Evolutionary conservation across 2,113 vertebrate species (phyloP), one percentile per base, ranked within the genome.

Genomic region (Megaceryle maxima): DNA sequence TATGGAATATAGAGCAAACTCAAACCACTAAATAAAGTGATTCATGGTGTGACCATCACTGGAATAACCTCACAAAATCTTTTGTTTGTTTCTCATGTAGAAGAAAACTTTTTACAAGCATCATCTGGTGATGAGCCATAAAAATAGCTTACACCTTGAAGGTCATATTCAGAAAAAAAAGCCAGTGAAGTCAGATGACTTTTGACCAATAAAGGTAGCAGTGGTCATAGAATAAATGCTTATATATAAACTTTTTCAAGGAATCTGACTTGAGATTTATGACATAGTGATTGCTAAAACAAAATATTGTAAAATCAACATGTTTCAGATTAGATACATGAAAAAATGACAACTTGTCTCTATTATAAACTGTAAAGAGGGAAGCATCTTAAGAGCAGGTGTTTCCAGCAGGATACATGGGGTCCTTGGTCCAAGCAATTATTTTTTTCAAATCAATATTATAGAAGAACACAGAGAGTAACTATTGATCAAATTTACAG

Each of bases 341-440:
- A 84, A 59, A 66, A 83, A 56, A 19, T 28, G 18, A 51, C 15
- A 5, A 51, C 3, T 43, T 77, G 6, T 20, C 35, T 69, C 55
- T 60, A 14, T 25, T 80, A 80, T 31, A 26, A 50, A 31, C 10
- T 82, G 21, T 41, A 50, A 87, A 82, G 10, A 46, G 5, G 10
- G 12, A 69, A 68, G 46, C 5, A 33, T 31, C 4, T 26, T 68
- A 25, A 64, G 6, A 17, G 4, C 9, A 28, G 21, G 37, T 4
- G 1, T 83, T 86, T 83, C 26, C 31, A 62, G 4, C 13, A 72
- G 15, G 12, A 60, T 13, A 72, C 4, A 22, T 1, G 31, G 5
- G 6, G 2, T 25, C 5, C 12, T 55, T 48, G 7, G 6, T 28
- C 1, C 3, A 73, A 64, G 14, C 7, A 55, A 50, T 5, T 1